Evolutionary conservation across 2,113 vertebrate genomes (phyloP).

Genomic region (Nycticorax nycticorax): DNA sequence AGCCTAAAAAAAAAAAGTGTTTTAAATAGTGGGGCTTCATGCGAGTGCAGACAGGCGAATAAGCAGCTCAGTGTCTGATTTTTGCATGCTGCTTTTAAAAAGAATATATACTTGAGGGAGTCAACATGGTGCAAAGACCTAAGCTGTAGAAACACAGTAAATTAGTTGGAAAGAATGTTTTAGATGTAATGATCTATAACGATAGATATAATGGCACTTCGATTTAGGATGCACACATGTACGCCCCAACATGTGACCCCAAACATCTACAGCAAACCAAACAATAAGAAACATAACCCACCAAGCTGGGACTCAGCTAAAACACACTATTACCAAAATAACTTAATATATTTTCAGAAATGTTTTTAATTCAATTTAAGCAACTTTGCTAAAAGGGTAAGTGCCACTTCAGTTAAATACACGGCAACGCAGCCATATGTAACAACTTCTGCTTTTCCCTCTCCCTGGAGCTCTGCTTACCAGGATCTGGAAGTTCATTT

Average conservation of each 20-base stretch:
- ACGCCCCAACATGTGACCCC: background rate
- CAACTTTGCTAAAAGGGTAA: background rate
- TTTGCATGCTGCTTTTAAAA: background rate
- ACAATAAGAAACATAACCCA: background rate
- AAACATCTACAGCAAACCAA: background rate
- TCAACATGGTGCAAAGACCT: background rate
- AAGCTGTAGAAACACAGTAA: background rate
- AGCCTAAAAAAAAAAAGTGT: background rate
- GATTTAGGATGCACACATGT: background rate
- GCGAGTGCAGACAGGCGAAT: background rate
- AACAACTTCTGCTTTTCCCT: background rate
- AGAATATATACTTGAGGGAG: background rate
- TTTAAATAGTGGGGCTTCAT: background rate
- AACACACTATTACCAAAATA: background rate
- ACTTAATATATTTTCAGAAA: background rate
- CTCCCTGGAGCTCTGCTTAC: background rate
- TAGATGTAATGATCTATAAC: background rate
- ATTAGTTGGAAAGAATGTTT: background rate
- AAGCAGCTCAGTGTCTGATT: background rate
- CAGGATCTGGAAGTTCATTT: conserved; percentile 85
- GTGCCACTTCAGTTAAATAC: background rate
- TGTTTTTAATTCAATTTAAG: background rate
- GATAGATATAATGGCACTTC: background rate
- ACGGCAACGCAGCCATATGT: background rate
- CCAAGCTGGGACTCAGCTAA: background rate